phyloP scores from a whole-genome alignment of 2,113 vertebrate species.

The Syrrhaptes paradoxus region DNA sequence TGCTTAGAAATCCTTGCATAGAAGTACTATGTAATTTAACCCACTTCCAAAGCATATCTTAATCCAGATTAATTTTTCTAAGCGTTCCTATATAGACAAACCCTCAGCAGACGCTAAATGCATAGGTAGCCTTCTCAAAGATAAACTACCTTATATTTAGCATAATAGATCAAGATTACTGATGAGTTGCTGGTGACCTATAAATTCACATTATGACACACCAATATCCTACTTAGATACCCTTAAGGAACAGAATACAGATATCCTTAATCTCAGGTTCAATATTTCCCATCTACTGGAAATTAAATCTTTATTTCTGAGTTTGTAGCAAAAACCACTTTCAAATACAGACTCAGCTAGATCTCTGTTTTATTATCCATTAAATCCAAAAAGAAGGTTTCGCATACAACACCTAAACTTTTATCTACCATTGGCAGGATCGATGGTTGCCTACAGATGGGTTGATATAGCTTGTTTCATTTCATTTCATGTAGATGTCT shows the following conservation, averaged over 20 bases:
- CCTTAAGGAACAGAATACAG: not conserved
- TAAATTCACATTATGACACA: not conserved
- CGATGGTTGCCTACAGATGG: not conserved
- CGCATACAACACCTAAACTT: not conserved
- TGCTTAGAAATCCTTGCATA: not conserved
- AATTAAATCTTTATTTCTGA: not conserved
- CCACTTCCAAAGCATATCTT: slow-evolving; percentile 6
- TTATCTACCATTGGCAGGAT: not conserved
- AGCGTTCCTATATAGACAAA: not conserved
- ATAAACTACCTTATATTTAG: not conserved
- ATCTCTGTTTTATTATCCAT: not conserved
- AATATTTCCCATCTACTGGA: not conserved
- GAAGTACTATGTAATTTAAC: not conserved
- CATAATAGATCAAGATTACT: not conserved
- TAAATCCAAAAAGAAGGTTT: not conserved
- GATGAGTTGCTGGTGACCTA: not conserved
- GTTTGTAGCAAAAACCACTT: not conserved
- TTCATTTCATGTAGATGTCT: not conserved
- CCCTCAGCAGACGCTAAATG: not conserved
- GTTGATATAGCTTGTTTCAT: not conserved
- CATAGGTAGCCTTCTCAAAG: not conserved
- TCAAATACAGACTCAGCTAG: not conserved
- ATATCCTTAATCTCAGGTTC: not conserved
- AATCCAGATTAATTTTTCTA: slow-evolving; percentile 13
- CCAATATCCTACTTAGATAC: not conserved